phyloP scores from a whole-genome alignment of 2,113 vertebrate species.

The Phylloscopus trochilus region DNA sequence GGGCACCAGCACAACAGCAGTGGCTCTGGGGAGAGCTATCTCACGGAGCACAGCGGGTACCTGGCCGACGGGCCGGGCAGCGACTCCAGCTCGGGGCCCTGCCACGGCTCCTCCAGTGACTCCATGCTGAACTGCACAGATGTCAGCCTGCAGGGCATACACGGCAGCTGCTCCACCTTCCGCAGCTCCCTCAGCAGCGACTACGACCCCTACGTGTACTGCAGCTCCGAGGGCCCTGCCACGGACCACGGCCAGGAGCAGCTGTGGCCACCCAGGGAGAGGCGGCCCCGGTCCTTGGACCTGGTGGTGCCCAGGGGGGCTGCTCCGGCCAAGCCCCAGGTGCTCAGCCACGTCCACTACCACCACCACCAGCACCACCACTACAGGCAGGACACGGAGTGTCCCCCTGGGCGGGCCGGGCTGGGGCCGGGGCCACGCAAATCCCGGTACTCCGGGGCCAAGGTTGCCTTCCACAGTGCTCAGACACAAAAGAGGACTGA shows the following conservation, averaged over 20 bases:
- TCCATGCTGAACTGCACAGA: conserved; percentile 95
- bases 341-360: conserved; percentile 90
- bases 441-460: conserved; percentile 19
- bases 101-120: conserved; percentile 95
- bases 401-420: not conserved
- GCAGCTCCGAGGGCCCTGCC: conserved; percentile 54
- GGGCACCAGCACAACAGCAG: conserved; percentile 84
- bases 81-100: conserved; percentile 95
- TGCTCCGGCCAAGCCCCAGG: conserved; percentile 70
- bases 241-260: conserved; percentile 11
- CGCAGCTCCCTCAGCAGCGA: conserved; percentile 96
- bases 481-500: conserved; percentile 33
- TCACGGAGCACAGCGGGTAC: conserved; percentile 92
- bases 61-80: conserved; percentile 91
- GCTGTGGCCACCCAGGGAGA: conserved; percentile 38
- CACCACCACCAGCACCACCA: conserved; percentile 95
- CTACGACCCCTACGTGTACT: conserved; percentile 91
- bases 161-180: conserved; percentile 95
- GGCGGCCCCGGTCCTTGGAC: conserved; percentile 84
- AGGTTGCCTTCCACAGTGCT: not conserved
- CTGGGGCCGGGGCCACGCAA: conserved; percentile 29
- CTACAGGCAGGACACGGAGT: conserved; percentile 75
- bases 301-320: conserved; percentile 73
- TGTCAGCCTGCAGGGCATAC: conserved; percentile 90
- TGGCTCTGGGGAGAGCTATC: conserved; percentile 89